Percentiles rank a stretch among this genome's conserved stretches.
Evolutionary conservation across 2,113 vertebrate genomes (phyloP).

Genomic region (Nycticebus coucang): DNA sequence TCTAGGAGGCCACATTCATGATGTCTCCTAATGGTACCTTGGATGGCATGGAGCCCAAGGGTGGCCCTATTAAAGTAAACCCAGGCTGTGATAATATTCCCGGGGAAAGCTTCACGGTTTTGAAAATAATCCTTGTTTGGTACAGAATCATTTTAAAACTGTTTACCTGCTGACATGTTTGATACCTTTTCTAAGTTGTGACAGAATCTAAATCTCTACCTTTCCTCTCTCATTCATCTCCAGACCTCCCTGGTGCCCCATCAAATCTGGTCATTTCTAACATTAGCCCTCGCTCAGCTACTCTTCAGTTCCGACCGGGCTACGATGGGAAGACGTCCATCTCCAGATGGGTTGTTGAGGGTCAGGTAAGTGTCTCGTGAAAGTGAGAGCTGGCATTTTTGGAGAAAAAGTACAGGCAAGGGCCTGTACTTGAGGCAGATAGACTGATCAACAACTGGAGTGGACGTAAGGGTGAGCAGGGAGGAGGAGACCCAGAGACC

Average conservation of each 20-base stretch:
- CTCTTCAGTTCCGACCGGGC: conserved; percentile 91
- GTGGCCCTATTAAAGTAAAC: not conserved
- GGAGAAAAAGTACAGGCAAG: not conserved
- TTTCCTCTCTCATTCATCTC: not conserved
- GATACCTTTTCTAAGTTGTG: not conserved
- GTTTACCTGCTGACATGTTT: rapidly evolving
- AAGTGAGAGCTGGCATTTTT: not conserved
- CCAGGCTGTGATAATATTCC: not conserved
- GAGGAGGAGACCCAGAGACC: not conserved
- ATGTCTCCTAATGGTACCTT: not conserved
- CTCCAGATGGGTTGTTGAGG: conserved; percentile 93
- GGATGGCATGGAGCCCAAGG: rapidly evolving
- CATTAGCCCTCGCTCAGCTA: conserved; percentile 94
- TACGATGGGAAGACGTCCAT: conserved; percentile 93
- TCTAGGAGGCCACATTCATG: rapidly evolving
- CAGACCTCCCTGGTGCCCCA: conserved; percentile 94
- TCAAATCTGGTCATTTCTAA: conserved; percentile 95
- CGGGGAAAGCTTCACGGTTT: not conserved
- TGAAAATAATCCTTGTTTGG: not conserved
- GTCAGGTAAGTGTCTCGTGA: conserved; percentile 84
- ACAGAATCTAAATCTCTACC: not conserved
- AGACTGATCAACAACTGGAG: rapidly evolving
- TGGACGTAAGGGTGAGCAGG: rapidly evolving
- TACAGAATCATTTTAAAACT: not conserved
- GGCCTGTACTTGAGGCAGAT: no score